Evolutionary conservation across 2,888 invertebrate genomes (phyloP).

Genomic region (Limenitis camilla): DNA sequence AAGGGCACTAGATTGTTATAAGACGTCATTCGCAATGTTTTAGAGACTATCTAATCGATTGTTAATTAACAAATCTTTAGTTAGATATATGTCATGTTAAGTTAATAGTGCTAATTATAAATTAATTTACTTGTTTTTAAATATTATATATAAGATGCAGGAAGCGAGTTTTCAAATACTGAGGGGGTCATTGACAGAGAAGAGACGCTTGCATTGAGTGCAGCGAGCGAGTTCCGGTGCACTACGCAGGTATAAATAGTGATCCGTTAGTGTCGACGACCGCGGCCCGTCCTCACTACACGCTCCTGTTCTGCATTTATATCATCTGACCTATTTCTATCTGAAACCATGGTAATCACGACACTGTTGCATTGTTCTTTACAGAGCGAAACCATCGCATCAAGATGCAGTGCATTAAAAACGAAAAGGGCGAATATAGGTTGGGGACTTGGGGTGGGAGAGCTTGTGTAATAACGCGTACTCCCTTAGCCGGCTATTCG

Average conservation of each 20-base stretch:
- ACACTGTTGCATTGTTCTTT: slow-evolving; percentile 28
- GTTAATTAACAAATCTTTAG: too few relatives aligned
- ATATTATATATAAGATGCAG: slow-evolving; percentile 24
- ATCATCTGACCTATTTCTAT: slow-evolving; percentile 52
- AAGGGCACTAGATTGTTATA: slow-evolving; percentile 65
- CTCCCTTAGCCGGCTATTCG: slow-evolving; percentile 57
- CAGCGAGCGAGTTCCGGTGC: slow-evolving; percentile 72
- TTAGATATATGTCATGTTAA: too few relatives aligned
- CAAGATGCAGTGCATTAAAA: slow-evolving; percentile 35
- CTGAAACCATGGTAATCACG: slow-evolving; percentile 34
- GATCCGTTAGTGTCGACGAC: slow-evolving; percentile 74
- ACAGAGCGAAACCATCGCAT: slow-evolving; percentile 37
- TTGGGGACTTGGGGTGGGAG: slow-evolving; percentile 39
- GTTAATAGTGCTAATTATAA: too few relatives aligned
- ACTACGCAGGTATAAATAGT: slow-evolving; percentile 73
- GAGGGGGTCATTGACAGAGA: slow-evolving; percentile 69
- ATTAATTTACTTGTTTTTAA: too few relatives aligned
- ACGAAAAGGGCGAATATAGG: slow-evolving; percentile 36
- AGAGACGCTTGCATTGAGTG: slow-evolving; percentile 68
- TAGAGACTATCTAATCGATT: background rate
- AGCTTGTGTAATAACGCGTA: slow-evolving; percentile 59
- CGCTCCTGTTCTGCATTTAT: slow-evolving; percentile 8
- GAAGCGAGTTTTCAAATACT: slow-evolving; percentile 34
- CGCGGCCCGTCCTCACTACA: slow-evolving; percentile 44
- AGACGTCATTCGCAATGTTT: too few relatives aligned